Percentiles rank a stretch among this genome's conserved stretches.
Evolutionary conservation across 2,113 vertebrate species (phyloP).

Genomic region (Tringa solitaria): DNA sequence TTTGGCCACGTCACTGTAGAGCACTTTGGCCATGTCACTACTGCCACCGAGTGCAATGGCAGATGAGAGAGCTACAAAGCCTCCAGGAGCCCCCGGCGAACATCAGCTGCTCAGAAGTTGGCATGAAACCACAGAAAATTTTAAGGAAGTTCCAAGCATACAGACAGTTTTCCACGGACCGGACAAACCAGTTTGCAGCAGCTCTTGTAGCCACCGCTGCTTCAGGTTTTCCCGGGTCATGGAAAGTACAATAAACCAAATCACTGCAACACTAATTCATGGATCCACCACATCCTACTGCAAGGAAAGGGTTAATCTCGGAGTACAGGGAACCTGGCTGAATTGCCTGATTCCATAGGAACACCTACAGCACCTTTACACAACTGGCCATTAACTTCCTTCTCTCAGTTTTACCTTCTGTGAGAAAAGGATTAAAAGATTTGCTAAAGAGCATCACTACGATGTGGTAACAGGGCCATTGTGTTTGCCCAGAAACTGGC

Average conservation of each 20-base stretch:
- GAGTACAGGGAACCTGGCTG: neutral
- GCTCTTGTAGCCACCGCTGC: neutral
- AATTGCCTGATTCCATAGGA: rapidly evolving
- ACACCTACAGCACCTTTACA: neutral
- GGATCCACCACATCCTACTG: neutral
- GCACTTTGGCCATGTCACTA: neutral
- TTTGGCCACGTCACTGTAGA: neutral
- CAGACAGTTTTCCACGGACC: rapidly evolving
- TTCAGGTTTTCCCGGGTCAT: neutral
- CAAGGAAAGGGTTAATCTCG: neutral
- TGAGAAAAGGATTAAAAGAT: neutral
- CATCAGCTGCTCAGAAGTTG: neutral
- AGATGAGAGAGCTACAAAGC: neutral
- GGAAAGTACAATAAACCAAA: neutral
- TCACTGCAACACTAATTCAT: neutral
- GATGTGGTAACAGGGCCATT: neutral
- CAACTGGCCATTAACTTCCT: neutral
- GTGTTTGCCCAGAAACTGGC: neutral
- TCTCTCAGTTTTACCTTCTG: neutral
- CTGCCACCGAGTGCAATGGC: rapidly evolving
- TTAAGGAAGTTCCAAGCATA: neutral
- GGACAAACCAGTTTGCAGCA: neutral
- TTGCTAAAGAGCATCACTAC: neutral
- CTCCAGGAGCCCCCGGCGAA: neutral
- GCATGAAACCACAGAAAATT: neutral